Evolutionary conservation across 1,140 invertebrate species (phyloP), one percentile per base, ranked within the genome.

Genomic region (Temnothorax curvispinosus): DNA sequence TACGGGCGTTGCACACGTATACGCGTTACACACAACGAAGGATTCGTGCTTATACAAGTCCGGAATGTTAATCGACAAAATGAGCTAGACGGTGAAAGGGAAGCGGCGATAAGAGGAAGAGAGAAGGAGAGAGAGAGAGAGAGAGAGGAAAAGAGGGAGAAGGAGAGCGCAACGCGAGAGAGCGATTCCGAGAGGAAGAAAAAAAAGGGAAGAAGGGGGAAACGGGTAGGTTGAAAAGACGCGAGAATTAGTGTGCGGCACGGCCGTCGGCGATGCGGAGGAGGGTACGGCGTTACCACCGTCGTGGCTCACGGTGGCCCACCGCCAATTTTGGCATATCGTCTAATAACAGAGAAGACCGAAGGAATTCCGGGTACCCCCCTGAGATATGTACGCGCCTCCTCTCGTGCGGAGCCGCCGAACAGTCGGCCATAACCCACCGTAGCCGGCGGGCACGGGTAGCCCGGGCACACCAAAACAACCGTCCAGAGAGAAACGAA

Each of bases 321-420:
- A 76, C 91, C 94, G 65, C 90, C 94, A 94, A 94, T 94, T 94
- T 95, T 94, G 90, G 90, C 91, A 92, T 93, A 94, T 94, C 92
- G 93, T 90, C 92, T 94, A 95, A 94, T 94, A 94, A 95, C 93
- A 94, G 93, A 92, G 91, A 87, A 93, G 91, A 64, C 56, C 60
- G 80, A 86, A 81, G 75, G 71, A 81, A 78, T 86, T 88, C 85
- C 77, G 74, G 58, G 85, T 88, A 90, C 80, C 86, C 67, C 80
- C 64, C 41, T 58, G 67, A 56, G 85, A 78, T 85, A 85, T 80
- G 81, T 88, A 86, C 86, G 87, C 65, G 76, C 88, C 71, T 85
- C 72, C 72, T 88, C 74, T 75, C 80, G 75, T 85, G 81, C 85
- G 76, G 38, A 72, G 56, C 56, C 56, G 56, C 56, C 56, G 21